Percentiles rank a stretch among this genome's conserved stretches.
Evolutionary conservation across 2,888 invertebrate species (phyloP).

Genomic region (Arctia plantaginis): DNA sequence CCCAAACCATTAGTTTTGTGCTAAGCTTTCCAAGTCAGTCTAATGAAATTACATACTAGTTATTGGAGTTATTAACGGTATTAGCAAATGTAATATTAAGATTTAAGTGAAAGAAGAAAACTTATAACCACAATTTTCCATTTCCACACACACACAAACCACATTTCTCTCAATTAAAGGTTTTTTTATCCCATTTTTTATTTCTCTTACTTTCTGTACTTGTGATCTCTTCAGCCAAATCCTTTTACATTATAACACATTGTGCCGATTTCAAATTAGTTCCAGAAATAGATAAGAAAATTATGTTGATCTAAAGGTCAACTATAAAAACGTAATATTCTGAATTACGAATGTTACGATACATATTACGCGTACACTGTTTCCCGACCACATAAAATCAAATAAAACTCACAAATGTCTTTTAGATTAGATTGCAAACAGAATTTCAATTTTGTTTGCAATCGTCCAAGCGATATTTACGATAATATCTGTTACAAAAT

Average conservation of each 20-base stretch:
- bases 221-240: background rate
- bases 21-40: background rate
- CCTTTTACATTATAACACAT: background rate
- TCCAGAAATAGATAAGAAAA: no score
- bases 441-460: conserved; percentile 43
- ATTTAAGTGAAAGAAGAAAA: no score
- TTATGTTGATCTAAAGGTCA: no score
- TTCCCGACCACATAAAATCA: conserved; percentile 7
- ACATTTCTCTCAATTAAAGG: no score
- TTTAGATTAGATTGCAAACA: conserved; percentile 32
- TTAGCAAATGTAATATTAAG: no score
- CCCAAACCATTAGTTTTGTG: background rate
- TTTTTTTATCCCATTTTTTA: background rate
- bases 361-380: background rate
- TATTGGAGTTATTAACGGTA: no score
- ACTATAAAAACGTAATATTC: background rate
- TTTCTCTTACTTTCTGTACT: background rate
- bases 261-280: background rate
- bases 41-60: no score
- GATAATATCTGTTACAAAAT: conserved; percentile 41
- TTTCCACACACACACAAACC: no score
- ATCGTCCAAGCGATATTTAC: conserved; percentile 32
- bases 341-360: background rate
- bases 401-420: conserved; percentile 32
- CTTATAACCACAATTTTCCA: no score